Evolutionary conservation across 1,140 invertebrate species (phyloP).

Genomic region (Homalodisca vitripennis): DNA sequence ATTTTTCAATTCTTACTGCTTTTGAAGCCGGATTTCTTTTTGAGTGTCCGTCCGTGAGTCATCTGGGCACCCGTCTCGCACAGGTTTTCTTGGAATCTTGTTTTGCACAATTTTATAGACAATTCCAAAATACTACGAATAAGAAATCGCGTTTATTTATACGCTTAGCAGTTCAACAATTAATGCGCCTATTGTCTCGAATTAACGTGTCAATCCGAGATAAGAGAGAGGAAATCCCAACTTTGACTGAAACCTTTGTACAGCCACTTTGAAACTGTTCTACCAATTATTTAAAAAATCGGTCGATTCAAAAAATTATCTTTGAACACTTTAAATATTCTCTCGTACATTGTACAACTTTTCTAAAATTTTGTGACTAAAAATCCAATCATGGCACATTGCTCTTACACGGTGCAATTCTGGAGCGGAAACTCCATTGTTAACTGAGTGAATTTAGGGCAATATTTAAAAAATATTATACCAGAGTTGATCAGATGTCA

Average conservation of each 20-base stretch:
- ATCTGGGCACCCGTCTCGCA: neutral
- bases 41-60: neutral
- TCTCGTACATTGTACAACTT: neutral
- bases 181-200: neutral
- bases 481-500: no score
- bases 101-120: neutral
- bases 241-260: no score
- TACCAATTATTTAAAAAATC: neutral
- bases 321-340: neutral
- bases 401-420: neutral
- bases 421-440: neutral
- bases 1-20: neutral
- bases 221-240: neutral
- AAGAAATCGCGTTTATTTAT: neutral
- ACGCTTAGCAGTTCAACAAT: slow-evolving; percentile 2
- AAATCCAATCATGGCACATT: no score
- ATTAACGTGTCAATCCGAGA: slow-evolving; percentile 5
- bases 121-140: neutral
- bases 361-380: neutral
- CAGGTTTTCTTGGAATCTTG: neutral
- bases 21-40: neutral
- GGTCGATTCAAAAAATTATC: slow-evolving; percentile 1
- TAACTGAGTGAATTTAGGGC: neutral
- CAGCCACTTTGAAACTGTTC: no score
- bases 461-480: no score